Base-by-base conservation (phyloP, 2,113 vertebrate species). In the Chionomys nivalis region DNA sequence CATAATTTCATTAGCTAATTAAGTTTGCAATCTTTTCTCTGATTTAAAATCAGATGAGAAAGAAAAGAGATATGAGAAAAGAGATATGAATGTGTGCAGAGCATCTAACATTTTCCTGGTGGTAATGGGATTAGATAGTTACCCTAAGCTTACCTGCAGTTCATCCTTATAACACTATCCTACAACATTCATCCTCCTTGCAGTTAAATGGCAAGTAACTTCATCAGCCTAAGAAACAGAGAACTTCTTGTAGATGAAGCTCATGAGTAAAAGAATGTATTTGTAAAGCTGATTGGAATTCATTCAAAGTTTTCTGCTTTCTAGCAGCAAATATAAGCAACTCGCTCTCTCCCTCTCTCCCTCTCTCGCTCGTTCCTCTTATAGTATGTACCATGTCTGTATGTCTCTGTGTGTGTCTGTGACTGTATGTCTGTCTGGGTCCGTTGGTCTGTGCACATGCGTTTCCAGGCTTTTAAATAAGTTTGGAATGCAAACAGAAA, bases 161-260 rank as follows among this genome's bases (percentile, higher is more conserved):
- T 95, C 73, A 91, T 31, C 81, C 70, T 14, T 66, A 24, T 78
- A 58, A 13, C 17, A 47, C 36, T 68, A 68, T 86, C 65, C 26
- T 72, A 21, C 81, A 36, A 23, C 8, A 86, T 68, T 47, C 19
- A 85, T 61, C 79, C 12, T 26, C 11, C 16, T 90, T 24, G 47
- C 47, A 85, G 19, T 85, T 49, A 96, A 70, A 90, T 92, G 95
- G 47, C 87, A 31, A 82, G 87, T 76, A 87, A 82, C 23, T 90
- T 94, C 17, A 42, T 79, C 58, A 83, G 0, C 14, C 3, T 31
- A 42, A 42, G 14, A 90, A 65, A 92, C 0, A 68, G 58, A 4
- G 81, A 95, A 93, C 3, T 55, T 87, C 3, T 49, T 87, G 47
- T 19, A 76, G n/a, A 82, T 82, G 10, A 94, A 89, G n/a, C 2